Conservation (phyloP, 2,113 vertebrate species). For the Proteles cristata region DNA sequence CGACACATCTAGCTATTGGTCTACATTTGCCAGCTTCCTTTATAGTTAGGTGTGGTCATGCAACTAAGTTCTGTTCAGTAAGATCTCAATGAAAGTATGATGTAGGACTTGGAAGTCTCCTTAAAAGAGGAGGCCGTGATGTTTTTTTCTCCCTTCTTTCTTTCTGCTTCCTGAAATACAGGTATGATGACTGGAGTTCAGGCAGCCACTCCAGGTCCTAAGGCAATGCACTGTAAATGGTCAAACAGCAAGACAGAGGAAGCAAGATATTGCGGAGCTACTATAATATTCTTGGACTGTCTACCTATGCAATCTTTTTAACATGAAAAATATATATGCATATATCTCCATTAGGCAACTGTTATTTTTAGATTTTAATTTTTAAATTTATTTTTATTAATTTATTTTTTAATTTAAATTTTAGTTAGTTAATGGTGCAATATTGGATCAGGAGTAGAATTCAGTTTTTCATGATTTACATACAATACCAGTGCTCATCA, state of each 20-base stretch:
- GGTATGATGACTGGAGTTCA: not conserved
- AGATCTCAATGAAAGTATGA: not conserved
- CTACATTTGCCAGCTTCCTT: not conserved
- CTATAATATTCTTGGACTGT: not conserved
- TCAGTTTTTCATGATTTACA: no score
- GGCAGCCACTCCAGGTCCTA: not conserved
- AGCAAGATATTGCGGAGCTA: not conserved
- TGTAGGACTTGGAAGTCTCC: not conserved
- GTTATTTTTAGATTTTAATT: not conserved
- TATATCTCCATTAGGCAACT: not conserved
- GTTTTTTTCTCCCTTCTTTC: not conserved
- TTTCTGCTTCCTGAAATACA: not conserved
- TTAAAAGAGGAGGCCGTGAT: not conserved
- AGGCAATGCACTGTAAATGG: not conserved
- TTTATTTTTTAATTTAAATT: not conserved
- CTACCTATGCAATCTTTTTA: not conserved
- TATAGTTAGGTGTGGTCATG: not conserved
- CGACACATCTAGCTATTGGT: not conserved
- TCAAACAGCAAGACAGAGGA: not conserved
- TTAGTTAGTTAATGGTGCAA: no score
- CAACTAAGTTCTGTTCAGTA: not conserved
- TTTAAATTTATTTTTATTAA: not conserved
- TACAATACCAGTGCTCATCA: no score
- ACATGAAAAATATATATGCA: not conserved
- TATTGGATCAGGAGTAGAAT: no score